These are phyloP conservation scores for Agelastica alni DNA, from an alignment of 2,888 invertebrate species.

Conservation along the genomic window DNA sequence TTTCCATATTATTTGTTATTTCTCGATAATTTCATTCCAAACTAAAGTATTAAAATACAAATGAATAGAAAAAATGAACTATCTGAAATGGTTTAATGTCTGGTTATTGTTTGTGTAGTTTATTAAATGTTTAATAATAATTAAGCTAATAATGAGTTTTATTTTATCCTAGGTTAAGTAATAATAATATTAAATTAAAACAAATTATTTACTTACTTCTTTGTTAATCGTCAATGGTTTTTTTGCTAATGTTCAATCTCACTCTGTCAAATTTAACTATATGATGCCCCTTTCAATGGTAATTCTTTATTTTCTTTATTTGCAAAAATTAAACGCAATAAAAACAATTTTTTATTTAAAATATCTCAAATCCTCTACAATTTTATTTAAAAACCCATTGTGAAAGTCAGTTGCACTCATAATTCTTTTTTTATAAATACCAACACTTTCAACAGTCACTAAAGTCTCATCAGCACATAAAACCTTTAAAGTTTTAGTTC, in stretches of 20 bases:
- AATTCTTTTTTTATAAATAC: slow-evolving; percentile 69
- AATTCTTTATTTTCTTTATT: too few species aligned
- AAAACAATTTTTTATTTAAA: slow-evolving; percentile 48
- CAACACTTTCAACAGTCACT: slow-evolving; percentile 68
- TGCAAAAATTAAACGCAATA: neutral
- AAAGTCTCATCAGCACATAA: slow-evolving; percentile 68
- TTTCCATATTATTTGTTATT: too few species aligned
- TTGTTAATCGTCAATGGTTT: too few species aligned
- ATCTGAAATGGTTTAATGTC: slow-evolving; percentile 1
- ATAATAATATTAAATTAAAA: too few species aligned
- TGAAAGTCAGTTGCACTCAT: slow-evolving; percentile 83
- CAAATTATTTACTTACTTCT: too few species aligned
- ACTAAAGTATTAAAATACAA: too few species aligned
- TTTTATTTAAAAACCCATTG: slow-evolving; percentile 80
- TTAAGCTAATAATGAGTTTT: slow-evolving; percentile 14
- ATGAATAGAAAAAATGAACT: neutral
- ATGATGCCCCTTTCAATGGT: too few species aligned
- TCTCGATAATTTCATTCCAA: too few species aligned
- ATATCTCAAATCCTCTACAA: slow-evolving; percentile 49
- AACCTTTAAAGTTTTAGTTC: slow-evolving; percentile 64
- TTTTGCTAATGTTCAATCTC: too few species aligned
- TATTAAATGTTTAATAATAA: slow-evolving; percentile 23
- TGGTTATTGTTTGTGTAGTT: slow-evolving; percentile 24
- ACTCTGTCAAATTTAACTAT: too few species aligned
- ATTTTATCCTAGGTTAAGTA: slow-evolving; percentile 1